phyloP scores from a whole-genome alignment of 2,797 vertebrate species.

The Sarcoramphus papa region DNA sequence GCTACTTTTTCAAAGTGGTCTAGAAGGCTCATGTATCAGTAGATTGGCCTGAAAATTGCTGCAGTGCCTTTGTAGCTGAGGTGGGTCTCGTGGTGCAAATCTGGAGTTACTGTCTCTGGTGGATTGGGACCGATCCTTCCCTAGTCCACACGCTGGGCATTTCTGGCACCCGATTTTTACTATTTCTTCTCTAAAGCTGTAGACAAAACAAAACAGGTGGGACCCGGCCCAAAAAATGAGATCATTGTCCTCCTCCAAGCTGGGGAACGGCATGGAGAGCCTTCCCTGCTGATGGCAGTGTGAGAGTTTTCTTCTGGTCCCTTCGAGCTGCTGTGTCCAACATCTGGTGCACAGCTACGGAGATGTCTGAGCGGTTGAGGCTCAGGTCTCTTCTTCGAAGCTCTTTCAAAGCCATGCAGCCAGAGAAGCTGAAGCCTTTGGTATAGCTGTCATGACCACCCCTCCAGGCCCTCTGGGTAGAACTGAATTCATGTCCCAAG shows the following conservation, averaged over 20 bases:
- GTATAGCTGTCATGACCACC: neutral
- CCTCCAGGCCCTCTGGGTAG: neutral
- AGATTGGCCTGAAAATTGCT: neutral
- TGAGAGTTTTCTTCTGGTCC: neutral
- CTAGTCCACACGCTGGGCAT: neutral
- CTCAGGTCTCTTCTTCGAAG: neutral
- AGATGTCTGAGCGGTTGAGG: neutral
- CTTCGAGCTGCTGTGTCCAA: neutral
- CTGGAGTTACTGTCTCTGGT: neutral
- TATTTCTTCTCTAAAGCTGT: neutral
- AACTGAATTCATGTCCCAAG: neutral
- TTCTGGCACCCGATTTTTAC: neutral
- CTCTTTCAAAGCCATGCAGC: neutral
- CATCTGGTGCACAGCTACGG: neutral
- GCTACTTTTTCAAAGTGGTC: slow-evolving; percentile 4
- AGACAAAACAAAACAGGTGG: neutral
- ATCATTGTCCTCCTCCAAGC: neutral
- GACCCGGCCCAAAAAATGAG: neutral
- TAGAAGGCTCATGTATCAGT: slow-evolving; percentile 3
- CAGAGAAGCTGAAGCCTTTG: neutral
- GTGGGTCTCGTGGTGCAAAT: neutral
- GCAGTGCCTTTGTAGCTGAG: neutral
- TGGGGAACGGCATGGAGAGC: neutral
- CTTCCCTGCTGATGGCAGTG: neutral
- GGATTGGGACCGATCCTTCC: neutral